Conservation (phyloP, 2,113 vertebrate genomes). For the Ahaetulla prasina region DNA sequence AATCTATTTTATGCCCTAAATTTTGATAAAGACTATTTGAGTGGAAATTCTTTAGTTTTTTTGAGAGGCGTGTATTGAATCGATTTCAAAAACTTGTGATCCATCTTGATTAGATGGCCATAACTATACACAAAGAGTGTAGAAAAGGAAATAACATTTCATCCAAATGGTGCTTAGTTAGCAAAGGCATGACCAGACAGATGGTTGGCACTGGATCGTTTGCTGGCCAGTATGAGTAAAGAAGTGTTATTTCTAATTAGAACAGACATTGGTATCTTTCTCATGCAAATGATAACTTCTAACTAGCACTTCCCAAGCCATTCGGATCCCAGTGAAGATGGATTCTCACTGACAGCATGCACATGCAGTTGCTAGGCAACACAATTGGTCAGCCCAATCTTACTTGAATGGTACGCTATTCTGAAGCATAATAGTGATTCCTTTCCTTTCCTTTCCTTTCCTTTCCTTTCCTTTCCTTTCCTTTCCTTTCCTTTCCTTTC, state of each 20-base stretch:
- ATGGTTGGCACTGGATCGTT: slow-evolving; percentile 29
- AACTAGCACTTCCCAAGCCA: slow-evolving; percentile 41
- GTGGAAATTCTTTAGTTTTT: background rate
- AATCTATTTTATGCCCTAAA: background rate
- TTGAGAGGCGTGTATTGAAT: background rate
- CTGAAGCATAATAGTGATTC: slow-evolving; percentile 39
- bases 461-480: slow-evolving; percentile 17
- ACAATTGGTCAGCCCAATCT: slow-evolving; percentile 49
- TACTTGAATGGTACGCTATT: slow-evolving; percentile 31
- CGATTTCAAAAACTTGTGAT: background rate
- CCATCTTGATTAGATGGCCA: background rate
- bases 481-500: background rate
- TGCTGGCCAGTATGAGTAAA: slow-evolving; percentile 54
- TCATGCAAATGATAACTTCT: slow-evolving; percentile 62
- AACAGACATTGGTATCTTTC: slow-evolving; percentile 57
- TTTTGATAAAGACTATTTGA: background rate
- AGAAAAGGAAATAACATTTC: background rate
- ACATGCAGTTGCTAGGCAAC: slow-evolving; percentile 64
- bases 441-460: background rate
- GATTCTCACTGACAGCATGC: slow-evolving; percentile 50
- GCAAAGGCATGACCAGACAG: slow-evolving; percentile 43
- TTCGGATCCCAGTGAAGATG: slow-evolving; percentile 30
- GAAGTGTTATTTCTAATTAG: slow-evolving; percentile 53
- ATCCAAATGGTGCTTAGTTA: slow-evolving; percentile 5
- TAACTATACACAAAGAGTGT: background rate